Evolutionary conservation across 37 sponge, comb jelly and placozoan species (phyloP).

Genomic region (Chondrilla cf. caribensis): DNA sequence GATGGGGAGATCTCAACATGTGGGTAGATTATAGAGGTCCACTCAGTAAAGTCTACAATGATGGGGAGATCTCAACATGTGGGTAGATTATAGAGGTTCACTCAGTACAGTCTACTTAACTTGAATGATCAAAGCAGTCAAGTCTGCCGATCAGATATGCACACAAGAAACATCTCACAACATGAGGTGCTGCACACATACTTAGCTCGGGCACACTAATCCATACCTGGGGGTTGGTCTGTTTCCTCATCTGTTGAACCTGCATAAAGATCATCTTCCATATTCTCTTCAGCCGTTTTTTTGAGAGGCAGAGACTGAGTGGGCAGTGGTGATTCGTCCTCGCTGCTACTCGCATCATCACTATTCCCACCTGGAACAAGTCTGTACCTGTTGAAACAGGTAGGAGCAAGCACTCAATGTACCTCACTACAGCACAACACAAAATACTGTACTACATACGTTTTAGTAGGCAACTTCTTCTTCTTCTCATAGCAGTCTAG

Average conservation of each 20-base stretch:
- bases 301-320: not conserved
- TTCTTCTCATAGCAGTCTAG: slow-evolving; percentile 55
- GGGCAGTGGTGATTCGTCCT: not conserved
- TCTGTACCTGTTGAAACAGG: not conserved
- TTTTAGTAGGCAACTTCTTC: slow-evolving; percentile 46
- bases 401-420: not conserved
- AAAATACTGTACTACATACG: slow-evolving; percentile 11
- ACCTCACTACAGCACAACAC: too few species aligned
- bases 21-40: too few species aligned
- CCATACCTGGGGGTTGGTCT: not conserved
- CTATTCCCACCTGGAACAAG: not conserved
- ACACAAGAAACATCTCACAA: too few species aligned
- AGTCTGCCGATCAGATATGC: too few species aligned
- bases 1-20: too few species aligned
- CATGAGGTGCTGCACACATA: too few species aligned
- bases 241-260: slow-evolving; percentile 77
- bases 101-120: too few species aligned
- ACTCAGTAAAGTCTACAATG: too few species aligned
- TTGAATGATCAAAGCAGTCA: too few species aligned
- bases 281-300: not conserved
- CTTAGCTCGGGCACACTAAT: too few species aligned
- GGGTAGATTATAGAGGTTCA: too few species aligned
- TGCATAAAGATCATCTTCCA: slow-evolving; percentile 63
- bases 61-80: too few species aligned
- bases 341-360: not conserved